Conservation (phyloP, 2,888 invertebrate genomes). For the Mythimna lalbum region DNA sequence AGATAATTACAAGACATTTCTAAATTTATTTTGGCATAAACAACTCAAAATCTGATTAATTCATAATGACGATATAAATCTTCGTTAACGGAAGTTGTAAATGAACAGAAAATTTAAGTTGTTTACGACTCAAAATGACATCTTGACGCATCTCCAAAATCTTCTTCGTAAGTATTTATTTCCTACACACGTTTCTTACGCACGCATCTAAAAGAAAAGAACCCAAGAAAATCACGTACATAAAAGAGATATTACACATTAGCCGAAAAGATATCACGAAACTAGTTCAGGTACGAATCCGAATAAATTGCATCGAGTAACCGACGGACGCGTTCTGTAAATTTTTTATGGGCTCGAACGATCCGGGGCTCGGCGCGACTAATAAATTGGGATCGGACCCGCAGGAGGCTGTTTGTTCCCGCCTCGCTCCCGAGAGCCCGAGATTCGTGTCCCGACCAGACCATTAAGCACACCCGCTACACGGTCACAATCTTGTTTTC, state of each 20-base stretch:
- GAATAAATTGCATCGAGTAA: conserved; percentile 71
- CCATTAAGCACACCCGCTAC: conserved; percentile 76
- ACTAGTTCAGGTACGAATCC: conserved; percentile 49
- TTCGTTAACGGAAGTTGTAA: conserved; percentile 15
- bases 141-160: conserved; percentile 13
- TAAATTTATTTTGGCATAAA: conserved; percentile 18
- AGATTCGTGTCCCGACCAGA: conserved; percentile 59
- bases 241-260: conserved; percentile 47
- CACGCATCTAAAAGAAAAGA: conserved; percentile 28
- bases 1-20: not conserved
- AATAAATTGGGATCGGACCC: conserved; percentile 74
- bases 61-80: not conserved
- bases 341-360: conserved; percentile 69
- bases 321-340: conserved; percentile 66
- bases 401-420: conserved; percentile 69
- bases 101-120: conserved; percentile 25
- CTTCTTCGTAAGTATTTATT: conserved; percentile 25
- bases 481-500: conserved; percentile 71
- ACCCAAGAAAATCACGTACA: conserved; percentile 45
- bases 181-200: conserved; percentile 18
- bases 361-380: conserved; percentile 57
- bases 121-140: conserved; percentile 28
- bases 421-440: conserved; percentile 64
- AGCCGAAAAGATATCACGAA: conserved; percentile 45
- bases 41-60: not conserved